Evolutionary conservation across 2,113 vertebrate species (phyloP).

Genomic region (Aix galericulata): DNA sequence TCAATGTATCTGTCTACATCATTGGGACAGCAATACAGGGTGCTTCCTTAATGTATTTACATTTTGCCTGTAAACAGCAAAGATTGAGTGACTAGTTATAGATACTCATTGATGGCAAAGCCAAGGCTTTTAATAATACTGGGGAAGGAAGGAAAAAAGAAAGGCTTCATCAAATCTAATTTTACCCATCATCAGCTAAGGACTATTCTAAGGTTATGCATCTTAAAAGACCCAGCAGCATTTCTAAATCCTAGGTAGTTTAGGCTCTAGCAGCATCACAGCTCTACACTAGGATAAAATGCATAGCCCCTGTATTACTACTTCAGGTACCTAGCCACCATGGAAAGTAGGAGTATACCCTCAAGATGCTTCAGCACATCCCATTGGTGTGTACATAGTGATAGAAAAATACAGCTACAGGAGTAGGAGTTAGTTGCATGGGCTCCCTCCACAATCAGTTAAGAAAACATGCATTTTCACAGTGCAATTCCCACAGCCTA

Average conservation of each 20-base stretch:
- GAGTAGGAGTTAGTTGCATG: neutral
- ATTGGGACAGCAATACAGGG: neutral
- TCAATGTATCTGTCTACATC: neutral
- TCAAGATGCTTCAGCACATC: neutral
- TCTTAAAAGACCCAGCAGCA: neutral
- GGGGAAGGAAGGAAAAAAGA: neutral
- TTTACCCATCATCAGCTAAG: neutral
- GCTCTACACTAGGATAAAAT: neutral
- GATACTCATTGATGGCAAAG: neutral
- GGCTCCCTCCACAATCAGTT: neutral
- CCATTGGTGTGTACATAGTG: fast-evolving
- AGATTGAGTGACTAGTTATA: neutral
- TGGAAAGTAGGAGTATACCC: neutral
- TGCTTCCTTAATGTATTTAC: neutral
- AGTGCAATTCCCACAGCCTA: neutral
- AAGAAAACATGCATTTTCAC: neutral
- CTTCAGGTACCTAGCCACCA: neutral
- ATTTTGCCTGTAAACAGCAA: neutral
- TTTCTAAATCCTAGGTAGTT: neutral
- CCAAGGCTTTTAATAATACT: neutral
- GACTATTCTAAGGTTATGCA: neutral
- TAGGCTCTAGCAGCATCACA: neutral
- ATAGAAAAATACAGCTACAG: neutral
- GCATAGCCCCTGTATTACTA: neutral
- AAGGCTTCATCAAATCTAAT: neutral